phyloP scores from a whole-genome alignment of 2,113 vertebrate species.

The Reinhardtius hippoglossoides region DNA sequence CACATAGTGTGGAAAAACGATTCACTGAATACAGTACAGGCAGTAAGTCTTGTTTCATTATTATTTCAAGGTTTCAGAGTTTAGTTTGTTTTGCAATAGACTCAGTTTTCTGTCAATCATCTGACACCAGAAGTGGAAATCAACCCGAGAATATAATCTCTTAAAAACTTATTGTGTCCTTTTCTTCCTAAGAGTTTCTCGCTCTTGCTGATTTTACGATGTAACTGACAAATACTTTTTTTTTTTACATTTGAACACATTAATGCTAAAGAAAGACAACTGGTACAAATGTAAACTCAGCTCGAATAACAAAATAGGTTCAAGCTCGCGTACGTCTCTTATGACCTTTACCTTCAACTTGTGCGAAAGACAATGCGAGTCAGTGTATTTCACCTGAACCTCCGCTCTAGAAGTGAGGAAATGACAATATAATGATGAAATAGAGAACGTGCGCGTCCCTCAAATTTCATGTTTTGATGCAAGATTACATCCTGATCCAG shows the following conservation, averaged over 20 bases:
- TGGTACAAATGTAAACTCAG: background rate
- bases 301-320: background rate
- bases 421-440: background rate
- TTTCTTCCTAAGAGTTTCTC: background rate
- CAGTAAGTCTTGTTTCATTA: background rate
- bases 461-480: slow-evolving; percentile 19
- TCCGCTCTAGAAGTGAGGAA: background rate
- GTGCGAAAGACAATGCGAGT: background rate
- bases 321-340: background rate
- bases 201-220: background rate
- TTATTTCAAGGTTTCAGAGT: slow-evolving; percentile 11
- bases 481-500: background rate
- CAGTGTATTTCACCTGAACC: background rate
- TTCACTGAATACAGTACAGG: background rate
- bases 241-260: background rate
- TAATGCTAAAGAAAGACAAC: background rate
- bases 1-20: background rate
- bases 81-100: background rate
- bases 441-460: background rate
- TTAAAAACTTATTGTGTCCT: background rate
- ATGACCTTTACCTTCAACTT: background rate
- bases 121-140: background rate
- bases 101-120: slow-evolving; percentile 11
- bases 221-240: too few relatives aligned
- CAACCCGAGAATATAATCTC: background rate